Percentiles rank a stretch among this genome's conserved stretches.
phyloP scores from a whole-genome alignment of 2,888 invertebrate species.

The Schizaphis graminum region DNA sequence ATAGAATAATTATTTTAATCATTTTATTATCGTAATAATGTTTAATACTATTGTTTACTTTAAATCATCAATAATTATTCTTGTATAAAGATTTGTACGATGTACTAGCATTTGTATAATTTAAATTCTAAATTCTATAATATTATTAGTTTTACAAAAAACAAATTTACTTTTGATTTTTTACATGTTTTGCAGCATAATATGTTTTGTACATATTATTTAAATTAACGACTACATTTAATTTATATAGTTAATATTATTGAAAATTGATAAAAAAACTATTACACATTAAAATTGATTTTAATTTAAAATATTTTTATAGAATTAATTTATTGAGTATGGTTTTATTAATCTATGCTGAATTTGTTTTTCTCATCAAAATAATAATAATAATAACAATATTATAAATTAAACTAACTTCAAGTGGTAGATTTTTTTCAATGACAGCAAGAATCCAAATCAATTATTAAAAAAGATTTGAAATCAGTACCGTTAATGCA shows the following conservation, averaged over 20 bases:
- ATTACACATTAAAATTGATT: background rate
- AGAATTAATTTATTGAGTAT: background rate
- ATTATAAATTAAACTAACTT: slow-evolving; percentile 30
- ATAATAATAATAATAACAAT: background rate
- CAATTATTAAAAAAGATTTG: slow-evolving; percentile 16
- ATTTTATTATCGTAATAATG: background rate
- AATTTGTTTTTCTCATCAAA: slow-evolving; percentile 30
- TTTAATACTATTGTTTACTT: background rate
- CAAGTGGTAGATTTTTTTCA: slow-evolving; percentile 13
- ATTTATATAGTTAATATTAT: background rate
- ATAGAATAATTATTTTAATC: background rate
- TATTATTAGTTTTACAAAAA: background rate
- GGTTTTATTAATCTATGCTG: slow-evolving; percentile 11
- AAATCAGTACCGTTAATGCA: slow-evolving; percentile 50
- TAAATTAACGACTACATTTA: background rate
- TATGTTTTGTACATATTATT: background rate
- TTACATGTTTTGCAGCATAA: background rate
- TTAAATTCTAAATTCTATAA: slow-evolving; percentile 6
- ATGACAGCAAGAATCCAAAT: background rate
- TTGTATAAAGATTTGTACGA: background rate
- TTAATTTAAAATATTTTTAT: background rate
- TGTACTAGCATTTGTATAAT: background rate
- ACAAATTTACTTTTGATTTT: background rate
- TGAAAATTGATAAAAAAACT: background rate
- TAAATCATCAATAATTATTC: background rate